Evolutionary conservation across 2,797 vertebrate species (phyloP), one percentile per base, ranked within the genome.

Genomic region (Apodemus agrarius): DNA sequence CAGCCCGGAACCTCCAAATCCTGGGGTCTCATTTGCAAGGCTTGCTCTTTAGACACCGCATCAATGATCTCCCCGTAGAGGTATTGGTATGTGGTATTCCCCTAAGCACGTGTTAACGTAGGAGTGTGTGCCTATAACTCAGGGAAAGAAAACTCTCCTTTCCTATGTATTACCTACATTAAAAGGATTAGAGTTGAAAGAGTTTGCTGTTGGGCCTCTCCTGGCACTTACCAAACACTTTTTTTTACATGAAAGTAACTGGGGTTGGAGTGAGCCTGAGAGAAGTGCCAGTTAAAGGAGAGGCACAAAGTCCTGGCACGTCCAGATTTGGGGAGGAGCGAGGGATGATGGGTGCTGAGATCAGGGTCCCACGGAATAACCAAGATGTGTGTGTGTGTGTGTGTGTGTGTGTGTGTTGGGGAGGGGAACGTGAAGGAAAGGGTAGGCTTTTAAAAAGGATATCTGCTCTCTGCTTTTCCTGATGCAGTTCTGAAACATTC

Each of bases 181-280:
- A 87, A 90, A 40, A 89, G 78, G 1, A 69, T 93, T 91, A 85
- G 76, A 94, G 87, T 3, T 57, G 24, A 89, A 94, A 92, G 83
- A 37, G 19, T 90, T 26, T 22, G 16, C 67, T 72, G 31, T 61
- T 75, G 59, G 89, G 46, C 19, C 57, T 92, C 88, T 89, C 14
- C 6, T 74, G 83, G 69, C 43, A 84, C 40, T 37, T 85, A 63
- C 63, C 0, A 1, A 12, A 67, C 54, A 86, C 29, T 74, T 76
- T 95, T 54, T n/a, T n/a, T n/a, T n/a, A 90, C 88, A 89, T 78
- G 61, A 83, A 89, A 95, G 80, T 79, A 67, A 88, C n/a, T 57
- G 61, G 63, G 57, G 26, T 85, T 74, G 19, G 72, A 67, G 4
- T 92, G 19, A 31, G 43, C 90, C 79, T 76, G 63, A 16, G 31